A percentile compares a stretch with the other conserved stretches of the same genome.
Evolutionary conservation across 2,888 invertebrate genomes (phyloP).

Genomic region (Podotricha telesiphe): DNA sequence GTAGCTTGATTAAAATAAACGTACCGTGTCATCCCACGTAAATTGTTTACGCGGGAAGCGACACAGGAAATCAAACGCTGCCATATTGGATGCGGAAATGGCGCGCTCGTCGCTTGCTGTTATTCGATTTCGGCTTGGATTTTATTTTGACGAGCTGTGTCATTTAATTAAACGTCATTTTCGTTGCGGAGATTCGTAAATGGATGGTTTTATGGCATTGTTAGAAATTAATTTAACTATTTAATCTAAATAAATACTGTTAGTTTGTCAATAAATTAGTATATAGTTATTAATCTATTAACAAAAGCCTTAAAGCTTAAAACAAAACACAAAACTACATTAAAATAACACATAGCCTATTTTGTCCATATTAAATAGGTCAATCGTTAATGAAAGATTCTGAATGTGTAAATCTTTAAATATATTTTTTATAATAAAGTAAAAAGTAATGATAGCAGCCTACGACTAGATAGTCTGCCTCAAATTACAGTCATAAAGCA

Average conservation of each 20-base stretch:
- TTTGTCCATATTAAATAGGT: not conserved
- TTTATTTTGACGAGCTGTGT: constrained; percentile 40
- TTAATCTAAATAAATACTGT: too few species aligned
- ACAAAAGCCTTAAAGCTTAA: too few species aligned
- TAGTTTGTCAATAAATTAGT: too few species aligned
- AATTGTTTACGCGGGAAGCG: constrained; percentile 70
- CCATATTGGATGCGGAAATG: constrained; percentile 81
- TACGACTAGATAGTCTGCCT: constrained; percentile 7
- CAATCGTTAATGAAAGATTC: too few species aligned
- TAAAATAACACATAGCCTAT: too few species aligned
- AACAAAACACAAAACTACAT: too few species aligned
- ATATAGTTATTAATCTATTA: too few species aligned
- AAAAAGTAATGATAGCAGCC: not conserved
- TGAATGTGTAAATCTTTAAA: too few species aligned
- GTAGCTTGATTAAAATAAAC: constrained; percentile 61
- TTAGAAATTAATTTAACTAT: not conserved
- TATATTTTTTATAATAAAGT: not conserved
- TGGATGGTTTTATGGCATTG: constrained; percentile 1
- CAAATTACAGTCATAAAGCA: constrained; percentile 23
- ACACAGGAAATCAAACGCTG: constrained; percentile 78
- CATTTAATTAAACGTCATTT: constrained; percentile 46
- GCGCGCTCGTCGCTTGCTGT: constrained; percentile 54
- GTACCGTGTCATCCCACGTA: constrained; percentile 70
- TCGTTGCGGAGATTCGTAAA: constrained; percentile 33
- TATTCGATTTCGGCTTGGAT: constrained; percentile 52